These are phyloP conservation scores for Florisuga fusca DNA, from an alignment of 2,797 vertebrate species.

Conservation along the genomic window DNA sequence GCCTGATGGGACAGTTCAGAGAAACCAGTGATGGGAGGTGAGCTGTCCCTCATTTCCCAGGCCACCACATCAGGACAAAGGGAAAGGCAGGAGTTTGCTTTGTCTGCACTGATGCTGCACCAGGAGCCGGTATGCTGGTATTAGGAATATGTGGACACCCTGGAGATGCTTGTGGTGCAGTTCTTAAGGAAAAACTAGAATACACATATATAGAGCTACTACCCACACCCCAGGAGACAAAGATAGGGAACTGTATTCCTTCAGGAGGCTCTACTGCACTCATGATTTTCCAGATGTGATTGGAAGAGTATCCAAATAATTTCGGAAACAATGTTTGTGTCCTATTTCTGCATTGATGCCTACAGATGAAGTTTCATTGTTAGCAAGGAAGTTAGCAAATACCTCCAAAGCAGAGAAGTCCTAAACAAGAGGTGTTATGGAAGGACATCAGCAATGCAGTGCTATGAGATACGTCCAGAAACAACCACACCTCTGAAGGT, in stretches of 20 bases:
- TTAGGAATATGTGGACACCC: background rate
- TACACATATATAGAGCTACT: background rate
- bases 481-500: background rate
- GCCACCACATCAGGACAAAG: background rate
- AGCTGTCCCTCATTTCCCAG: background rate
- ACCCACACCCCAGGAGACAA: background rate
- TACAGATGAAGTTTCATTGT: background rate
- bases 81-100: background rate
- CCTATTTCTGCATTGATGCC: background rate
- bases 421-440: background rate
- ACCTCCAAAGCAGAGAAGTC: background rate
- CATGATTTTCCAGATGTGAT: background rate
- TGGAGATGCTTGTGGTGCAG: background rate
- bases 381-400: background rate
- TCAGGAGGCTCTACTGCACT: background rate
- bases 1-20: background rate
- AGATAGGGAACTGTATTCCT: background rate
- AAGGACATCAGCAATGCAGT: background rate
- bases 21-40: too few relatives aligned
- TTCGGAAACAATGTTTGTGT: background rate
- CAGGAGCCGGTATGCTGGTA: fast-evolving
- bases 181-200: background rate
- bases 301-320: background rate
- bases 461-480: background rate
- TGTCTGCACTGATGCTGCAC: background rate